Evolutionary conservation across 2,113 vertebrate genomes (phyloP).

Genomic region (Cyanoramphus novaezelandiae): DNA sequence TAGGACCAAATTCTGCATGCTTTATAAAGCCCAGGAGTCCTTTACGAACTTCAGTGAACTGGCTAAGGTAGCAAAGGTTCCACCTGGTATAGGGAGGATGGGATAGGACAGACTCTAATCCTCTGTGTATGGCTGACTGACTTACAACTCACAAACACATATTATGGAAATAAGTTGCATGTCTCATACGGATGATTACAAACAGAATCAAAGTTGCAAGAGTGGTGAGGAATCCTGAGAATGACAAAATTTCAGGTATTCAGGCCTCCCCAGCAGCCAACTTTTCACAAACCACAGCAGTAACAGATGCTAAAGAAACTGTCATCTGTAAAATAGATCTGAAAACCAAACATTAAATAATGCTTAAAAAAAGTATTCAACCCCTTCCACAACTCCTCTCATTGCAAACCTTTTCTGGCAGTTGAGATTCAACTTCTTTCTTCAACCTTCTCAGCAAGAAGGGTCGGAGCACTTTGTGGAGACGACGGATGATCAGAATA

Average conservation of each 20-base stretch:
- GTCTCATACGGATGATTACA: background rate
- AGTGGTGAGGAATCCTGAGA: background rate
- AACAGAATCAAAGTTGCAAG: background rate
- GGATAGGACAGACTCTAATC: background rate
- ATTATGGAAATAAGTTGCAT: background rate
- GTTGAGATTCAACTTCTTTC: slow-evolving; percentile 97
- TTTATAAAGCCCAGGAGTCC: background rate
- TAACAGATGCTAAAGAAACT: background rate
- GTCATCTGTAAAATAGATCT: background rate
- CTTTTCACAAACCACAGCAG: background rate
- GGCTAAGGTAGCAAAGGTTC: background rate
- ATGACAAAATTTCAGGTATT: background rate
- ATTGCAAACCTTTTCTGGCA: slow-evolving; percentile 91
- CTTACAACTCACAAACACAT: background rate
- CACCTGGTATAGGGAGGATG: background rate
- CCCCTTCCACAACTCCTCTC: background rate
- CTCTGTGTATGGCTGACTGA: background rate
- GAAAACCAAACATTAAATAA: background rate
- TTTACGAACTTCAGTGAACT: background rate
- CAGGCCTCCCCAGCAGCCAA: background rate
- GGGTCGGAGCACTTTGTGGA: slow-evolving; percentile 95
- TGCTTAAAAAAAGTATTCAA: background rate
- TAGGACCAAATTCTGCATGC: background rate
- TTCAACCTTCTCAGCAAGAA: slow-evolving; percentile 93
- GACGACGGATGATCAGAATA: slow-evolving; percentile 94